Base-by-base conservation (phyloP, 2,113 vertebrate genomes). In the Nothobranchius kuhntae region DNA sequence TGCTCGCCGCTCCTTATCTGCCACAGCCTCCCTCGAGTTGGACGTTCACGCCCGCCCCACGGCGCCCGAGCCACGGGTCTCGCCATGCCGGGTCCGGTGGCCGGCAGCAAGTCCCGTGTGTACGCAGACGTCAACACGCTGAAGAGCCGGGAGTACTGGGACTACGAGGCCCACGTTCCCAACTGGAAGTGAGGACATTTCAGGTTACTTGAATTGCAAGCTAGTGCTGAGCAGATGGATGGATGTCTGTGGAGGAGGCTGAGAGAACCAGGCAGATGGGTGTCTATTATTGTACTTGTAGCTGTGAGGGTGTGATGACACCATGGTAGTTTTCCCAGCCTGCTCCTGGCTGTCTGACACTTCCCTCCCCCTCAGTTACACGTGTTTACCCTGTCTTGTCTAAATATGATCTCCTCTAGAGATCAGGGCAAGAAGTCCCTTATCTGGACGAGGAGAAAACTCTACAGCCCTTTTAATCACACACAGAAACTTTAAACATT, bases 91-190 rank as follows among this genome's bases (percentile, higher is more conserved):
- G 96, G 96, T 92, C 95, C 95, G 78, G 95, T 95, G 91, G 94
- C 95, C 86, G 95, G 96, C 86, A 97, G 96, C 91, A 95, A 95
- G 93, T 94, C 96, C 92, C 95, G 96, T 91, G 96, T 98, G 83
- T 98, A 98, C 92, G 95, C 95, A 87, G 96, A 98, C 86, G 96
- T 96, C 88, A 98, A 98, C 94, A 96, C 95, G 87, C 91, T 96
- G 90, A 95, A 96, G 92, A 96, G 95, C 94, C 94, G 96, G 90
- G 96, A 98, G 76, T 98, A 98, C 92, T 98, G 97, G 97, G 97
- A 98, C 91, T 98, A 98, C 77, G 96, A 98, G 90, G 86, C 95
- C 84, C 96, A 98, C 91, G 93, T 96, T 71, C 96, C 96, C 77
- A 96, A 93, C 91, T 98, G 96, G 96, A 97, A 96, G 96, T 98